These are phyloP conservation scores for Semotilus atromaculatus DNA, from an alignment of 2,797 vertebrate genomes.

Conservation along the genomic window DNA sequence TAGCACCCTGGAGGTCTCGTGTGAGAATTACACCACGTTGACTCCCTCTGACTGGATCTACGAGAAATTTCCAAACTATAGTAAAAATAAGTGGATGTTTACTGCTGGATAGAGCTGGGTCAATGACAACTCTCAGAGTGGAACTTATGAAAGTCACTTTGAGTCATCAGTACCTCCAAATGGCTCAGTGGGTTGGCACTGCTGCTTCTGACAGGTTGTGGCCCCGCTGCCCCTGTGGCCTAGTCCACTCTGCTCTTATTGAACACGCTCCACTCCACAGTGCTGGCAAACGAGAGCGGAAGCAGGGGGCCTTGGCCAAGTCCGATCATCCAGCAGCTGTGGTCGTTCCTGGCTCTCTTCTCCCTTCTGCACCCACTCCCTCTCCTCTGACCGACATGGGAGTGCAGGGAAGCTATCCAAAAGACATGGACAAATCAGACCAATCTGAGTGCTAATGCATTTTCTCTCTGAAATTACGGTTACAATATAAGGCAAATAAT, in stretches of 20 bases:
- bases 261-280: slow-evolving; percentile 41
- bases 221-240: slow-evolving; percentile 48
- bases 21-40: not conserved
- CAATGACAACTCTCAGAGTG: slow-evolving; percentile 33
- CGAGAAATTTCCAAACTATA: not conserved
- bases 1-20: not conserved
- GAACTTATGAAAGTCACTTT: slow-evolving; percentile 82
- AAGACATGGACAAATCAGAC: slow-evolving; percentile 34
- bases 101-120: slow-evolving; percentile 18
- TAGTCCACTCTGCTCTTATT: slow-evolving; percentile 46
- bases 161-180: slow-evolving; percentile 75
- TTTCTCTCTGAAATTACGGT: not conserved
- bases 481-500: not conserved
- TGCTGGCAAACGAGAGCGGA: slow-evolving; percentile 50
- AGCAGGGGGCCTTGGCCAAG: slow-evolving; percentile 51
- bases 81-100: not conserved
- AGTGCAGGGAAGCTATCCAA: slow-evolving; percentile 33
- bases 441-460: not conserved
- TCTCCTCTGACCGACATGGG: slow-evolving; percentile 59
- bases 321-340: slow-evolving; percentile 59
- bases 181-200: slow-evolving; percentile 64
- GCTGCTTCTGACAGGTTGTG: slow-evolving; percentile 61
- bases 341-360: slow-evolving; percentile 48
- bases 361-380: slow-evolving; percentile 45
- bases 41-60: not conserved